Conservation (phyloP, 2,888 invertebrate species). For the Epirrhoe tristata region DNA sequence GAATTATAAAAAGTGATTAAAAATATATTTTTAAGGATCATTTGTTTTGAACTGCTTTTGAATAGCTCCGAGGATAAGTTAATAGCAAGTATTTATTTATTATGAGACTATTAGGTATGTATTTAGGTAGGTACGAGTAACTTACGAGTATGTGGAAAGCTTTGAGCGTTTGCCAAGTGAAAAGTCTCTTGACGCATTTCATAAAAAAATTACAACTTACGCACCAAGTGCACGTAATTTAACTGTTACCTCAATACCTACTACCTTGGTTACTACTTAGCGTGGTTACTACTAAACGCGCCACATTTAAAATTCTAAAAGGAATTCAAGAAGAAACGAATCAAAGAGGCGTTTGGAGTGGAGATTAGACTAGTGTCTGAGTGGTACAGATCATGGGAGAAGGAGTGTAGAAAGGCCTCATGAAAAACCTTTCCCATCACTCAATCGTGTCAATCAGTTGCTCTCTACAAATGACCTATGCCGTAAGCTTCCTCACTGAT, state of each 20-base stretch:
- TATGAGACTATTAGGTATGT: too few species aligned
- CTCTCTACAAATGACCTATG: background rate
- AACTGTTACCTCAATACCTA: background rate
- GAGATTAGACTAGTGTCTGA: too few species aligned
- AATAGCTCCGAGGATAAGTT: background rate
- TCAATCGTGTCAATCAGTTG: background rate
- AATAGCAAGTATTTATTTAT: background rate
- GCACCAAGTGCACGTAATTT: background rate
- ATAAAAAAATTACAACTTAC: constrained; percentile 34
- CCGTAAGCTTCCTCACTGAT: constrained; percentile 26
- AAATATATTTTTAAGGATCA: too few species aligned
- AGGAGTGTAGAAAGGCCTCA: too few species aligned
- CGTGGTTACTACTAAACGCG: background rate
- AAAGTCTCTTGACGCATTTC: constrained; percentile 28
- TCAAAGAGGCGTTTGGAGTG: background rate
- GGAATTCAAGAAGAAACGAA: too few species aligned
- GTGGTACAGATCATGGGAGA: too few species aligned
- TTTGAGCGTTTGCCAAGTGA: constrained; percentile 22
- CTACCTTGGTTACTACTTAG: too few species aligned
- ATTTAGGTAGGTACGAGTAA: background rate
- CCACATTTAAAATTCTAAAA: background rate
- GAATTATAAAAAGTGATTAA: background rate
- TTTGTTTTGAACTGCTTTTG: background rate
- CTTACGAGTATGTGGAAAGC: constrained; percentile 14
- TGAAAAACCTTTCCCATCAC: too few species aligned